Base-by-base conservation (phyloP, 1,140 invertebrate genomes). In the Panagrolaimus sp. region DNA sequence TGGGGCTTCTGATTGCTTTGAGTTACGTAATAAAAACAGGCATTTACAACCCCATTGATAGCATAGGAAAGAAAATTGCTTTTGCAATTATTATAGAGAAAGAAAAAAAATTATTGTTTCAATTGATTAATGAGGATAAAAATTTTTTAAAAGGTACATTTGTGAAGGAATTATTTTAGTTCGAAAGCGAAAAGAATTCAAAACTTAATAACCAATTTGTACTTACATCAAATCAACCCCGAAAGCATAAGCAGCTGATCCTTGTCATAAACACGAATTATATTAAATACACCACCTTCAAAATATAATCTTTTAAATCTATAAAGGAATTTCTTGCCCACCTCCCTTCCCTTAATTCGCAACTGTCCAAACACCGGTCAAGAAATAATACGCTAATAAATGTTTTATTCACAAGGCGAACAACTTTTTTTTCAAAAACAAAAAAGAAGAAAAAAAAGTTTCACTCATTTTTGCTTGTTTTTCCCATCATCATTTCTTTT, bases 301-400 rank as follows among this genome's bases (percentile, higher is more conserved):
- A 21, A 21, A 21, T 26, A 21, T 26, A 28, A 58, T n/a, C 21
- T 28, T 26, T 58, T 58, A 21, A 26, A 12, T 8, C 7, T 7
- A 21, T 21, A 28, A 28, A 58, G 17, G 28, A 58, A 28, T 58
- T 58, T 52, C 9, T 52, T n/a, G 26, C 48, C 26, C 48, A 52
- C 48, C 48, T 52, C 26, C 52, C 15, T 26, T 58, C 12, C 17
- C 17, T 12, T 2, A 58, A 28, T 58, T 58, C 28, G 8, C 28
- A 28, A 58, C 52, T 58, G 21, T 26, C 52, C 52, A 28, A 28
- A 58, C 52, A 58, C 21, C 28, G 52, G 52, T 28, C 52, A 28
- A 58, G 52, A 28, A 58, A 58, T 21, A 26, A 52, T 58, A 21
- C 52, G 21, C 52, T 58, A 58, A 58, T 58, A 28, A 58, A 58